Percentiles rank a stretch among this genome's conserved stretches.
phyloP scores from a whole-genome alignment of 2,797 vertebrate genomes.

The Propithecus perrieri region DNA sequence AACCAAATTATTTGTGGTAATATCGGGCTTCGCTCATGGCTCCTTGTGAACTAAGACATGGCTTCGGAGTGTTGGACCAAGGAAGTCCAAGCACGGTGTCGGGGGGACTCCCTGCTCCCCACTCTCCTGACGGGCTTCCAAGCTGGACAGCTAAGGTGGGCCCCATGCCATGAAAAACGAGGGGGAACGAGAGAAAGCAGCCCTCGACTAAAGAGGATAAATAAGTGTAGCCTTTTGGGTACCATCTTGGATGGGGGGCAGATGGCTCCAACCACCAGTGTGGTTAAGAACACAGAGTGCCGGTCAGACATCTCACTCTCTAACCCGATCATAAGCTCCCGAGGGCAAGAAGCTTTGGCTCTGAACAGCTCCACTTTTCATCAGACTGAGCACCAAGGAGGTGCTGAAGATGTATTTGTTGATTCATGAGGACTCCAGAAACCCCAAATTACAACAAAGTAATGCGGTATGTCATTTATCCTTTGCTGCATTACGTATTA shows the following conservation, averaged over 20 bases:
- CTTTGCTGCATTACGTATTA: fast-evolving
- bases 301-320: neutral
- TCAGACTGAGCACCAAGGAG: neutral
- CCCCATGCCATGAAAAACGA: neutral
- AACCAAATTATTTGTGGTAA: constrained; percentile 60
- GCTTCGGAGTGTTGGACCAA: fast-evolving
- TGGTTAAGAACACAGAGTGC: neutral
- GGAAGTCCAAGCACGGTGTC: neutral
- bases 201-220: neutral
- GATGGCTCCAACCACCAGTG: fast-evolving
- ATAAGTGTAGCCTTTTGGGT: fast-evolving
- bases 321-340: fast-evolving
- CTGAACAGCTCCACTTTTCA: fast-evolving
- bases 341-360: fast-evolving
- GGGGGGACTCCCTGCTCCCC: neutral
- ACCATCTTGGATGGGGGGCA: neutral
- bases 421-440: neutral
- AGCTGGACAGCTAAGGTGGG: neutral
- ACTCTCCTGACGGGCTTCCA: neutral
- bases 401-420: neutral
- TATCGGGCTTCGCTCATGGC: neutral
- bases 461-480: fast-evolving
- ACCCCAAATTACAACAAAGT: neutral
- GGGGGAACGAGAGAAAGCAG: fast-evolving
- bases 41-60: neutral